Evolutionary conservation across 2,888 invertebrate genomes (phyloP), one percentile per base, ranked within the genome.

Genomic region (Cyclophora punctaria): DNA sequence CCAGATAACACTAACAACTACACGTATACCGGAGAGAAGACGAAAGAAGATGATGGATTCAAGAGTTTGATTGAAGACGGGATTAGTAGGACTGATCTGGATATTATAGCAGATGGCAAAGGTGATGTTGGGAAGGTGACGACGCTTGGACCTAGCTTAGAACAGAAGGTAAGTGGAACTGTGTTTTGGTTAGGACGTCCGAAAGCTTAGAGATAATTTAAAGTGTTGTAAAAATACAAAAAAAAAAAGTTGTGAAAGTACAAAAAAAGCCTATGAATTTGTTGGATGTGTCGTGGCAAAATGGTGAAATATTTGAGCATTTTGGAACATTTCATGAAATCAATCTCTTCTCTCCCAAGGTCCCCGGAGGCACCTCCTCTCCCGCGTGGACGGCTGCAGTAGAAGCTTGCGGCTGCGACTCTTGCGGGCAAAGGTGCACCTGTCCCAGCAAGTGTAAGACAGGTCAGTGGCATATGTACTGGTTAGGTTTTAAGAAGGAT

Each of bases 71-170:
- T 86, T 47, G 85, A 83, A 61, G 88, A 89, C 55, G 89, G 89
- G 0, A 75, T 89, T 20, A 87, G 88, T 57, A 78, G 77, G 58
- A 73, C 69, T 7, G 89, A 89, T 65, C 59, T 89, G 44, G 78
- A 82, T 55, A 87, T 89, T 43, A 89, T 89, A 52, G 75, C 78
- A 34, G 87, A 85, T 64, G 75, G 69, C 5, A 69, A 67, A 0
- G 46, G 44, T 7, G 79, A 74, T 44, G 66, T 64, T 42, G 70
- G 67, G 6, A 81, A 73, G 58, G 76, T 85, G 44, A 91, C 91
- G 2, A 91, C 91, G 6, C 89, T 90, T 55, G 92, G 91, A 45
- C 92, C 92, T 42, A 91, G 92, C 64, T 83, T 92, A 68, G 93
- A 93, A 70, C 93, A 92, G 67, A 93, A 93, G 76, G 87, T 91